Evolutionary conservation across 2,113 vertebrate species (phyloP), one percentile per base, ranked within the genome.

Genomic region (Ammodytes marinus): DNA sequence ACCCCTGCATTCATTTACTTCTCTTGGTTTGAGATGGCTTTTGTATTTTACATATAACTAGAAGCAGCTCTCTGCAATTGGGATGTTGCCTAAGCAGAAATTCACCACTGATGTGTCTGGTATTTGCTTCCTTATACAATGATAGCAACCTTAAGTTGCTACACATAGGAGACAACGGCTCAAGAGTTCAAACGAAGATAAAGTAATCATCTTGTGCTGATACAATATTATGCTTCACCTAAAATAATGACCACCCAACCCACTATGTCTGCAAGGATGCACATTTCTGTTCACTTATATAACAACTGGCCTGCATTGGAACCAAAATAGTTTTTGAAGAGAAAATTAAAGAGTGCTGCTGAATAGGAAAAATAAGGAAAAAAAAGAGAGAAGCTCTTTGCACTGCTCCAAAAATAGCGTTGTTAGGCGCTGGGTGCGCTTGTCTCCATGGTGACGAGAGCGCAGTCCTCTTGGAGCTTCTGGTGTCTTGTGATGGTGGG

Each of bases 361-460:
- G 86, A 91, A 89, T 69, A 88, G 77, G 80, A 90, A 90, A 88
- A 91, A 86, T 80, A 92, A 27, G 27, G 27, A 27, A 1, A 27
- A 27, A 80, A 88, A 90, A 91, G 89, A 92, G 86, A 83, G 91
- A 87, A 92, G 91, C 91, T 94, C 92, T 94, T 94, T 91, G 90
- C 92, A 87, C 91, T 74, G 73, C 87, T 95, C 93, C 95, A 93
- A 95, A 95, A 95, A 96, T 95, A 95, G 94, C 84, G 80, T 92
- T 94, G 94, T 96, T 95, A 95, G 95, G 91, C 77, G 79, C 92
- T 86, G 91, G 93, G 89, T 94, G 92, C 89, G 87, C 92, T 93
- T 93, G 95, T 96, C 95, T 95, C 95, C 95, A 95, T 96, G 93
- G 95, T 91, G 90, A 96, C 85, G 73, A 86, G 86, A 91, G 93